Conservation (phyloP, 2,888 invertebrate species). For the Phaedon cochleariae region DNA sequence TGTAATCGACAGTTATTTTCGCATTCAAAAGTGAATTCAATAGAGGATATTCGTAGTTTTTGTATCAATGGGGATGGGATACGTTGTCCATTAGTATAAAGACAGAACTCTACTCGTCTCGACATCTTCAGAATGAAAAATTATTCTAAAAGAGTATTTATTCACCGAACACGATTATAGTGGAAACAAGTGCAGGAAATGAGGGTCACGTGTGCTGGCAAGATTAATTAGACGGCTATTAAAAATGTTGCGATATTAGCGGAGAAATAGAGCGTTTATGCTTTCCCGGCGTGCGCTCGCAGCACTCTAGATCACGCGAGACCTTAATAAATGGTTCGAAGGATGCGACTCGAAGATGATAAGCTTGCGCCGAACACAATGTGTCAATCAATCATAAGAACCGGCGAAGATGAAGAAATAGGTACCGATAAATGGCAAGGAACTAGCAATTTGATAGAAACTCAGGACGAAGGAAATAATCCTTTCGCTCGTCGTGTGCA, state of each 20-base stretch:
- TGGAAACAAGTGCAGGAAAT: neutral
- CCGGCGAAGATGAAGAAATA: neutral
- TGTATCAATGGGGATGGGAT: no score
- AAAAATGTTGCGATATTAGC: conserved; percentile 31
- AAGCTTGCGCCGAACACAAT: neutral
- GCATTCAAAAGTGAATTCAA: no score
- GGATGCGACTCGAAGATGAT: conserved; percentile 28
- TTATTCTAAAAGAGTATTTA: no score
- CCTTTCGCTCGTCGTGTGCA: no score
- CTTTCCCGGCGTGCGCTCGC: conserved; percentile 11
- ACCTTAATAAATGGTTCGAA: conserved; percentile 27
- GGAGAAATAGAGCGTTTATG: conserved; percentile 22
- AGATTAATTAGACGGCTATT: conserved; percentile 37
- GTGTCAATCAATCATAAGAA: conserved; percentile 10
- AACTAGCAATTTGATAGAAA: no score
- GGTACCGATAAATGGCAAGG: no score
- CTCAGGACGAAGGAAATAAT: no score
- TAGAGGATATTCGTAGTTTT: no score
- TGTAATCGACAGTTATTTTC: no score
- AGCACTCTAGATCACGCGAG: conserved; percentile 23
- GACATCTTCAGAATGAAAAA: no score
- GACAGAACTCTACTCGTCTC: no score
- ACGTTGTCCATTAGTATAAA: no score
- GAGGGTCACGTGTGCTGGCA: conserved; percentile 29
- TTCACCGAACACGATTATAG: neutral